Percentiles rank a stretch among this genome's conserved stretches.
phyloP scores from a whole-genome alignment of 2,888 invertebrate species.

The Sphaerophoria taeniata region DNA sequence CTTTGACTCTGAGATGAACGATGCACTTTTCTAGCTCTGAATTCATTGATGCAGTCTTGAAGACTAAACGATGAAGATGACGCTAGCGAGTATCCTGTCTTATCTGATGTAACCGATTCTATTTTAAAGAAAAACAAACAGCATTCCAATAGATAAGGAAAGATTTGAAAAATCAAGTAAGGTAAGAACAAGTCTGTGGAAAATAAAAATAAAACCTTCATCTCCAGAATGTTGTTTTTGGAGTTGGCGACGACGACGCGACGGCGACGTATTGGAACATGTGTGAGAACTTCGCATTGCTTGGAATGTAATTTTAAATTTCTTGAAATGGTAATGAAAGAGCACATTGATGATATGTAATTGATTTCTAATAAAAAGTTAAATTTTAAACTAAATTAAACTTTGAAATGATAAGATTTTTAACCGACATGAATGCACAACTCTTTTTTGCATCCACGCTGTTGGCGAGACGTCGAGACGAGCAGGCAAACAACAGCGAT shows the following conservation, averaged over 20 bases:
- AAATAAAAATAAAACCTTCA: conserved; percentile 49
- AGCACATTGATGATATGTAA: conserved; percentile 26
- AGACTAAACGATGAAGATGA: conserved; percentile 80
- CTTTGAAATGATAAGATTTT: conserved; percentile 27
- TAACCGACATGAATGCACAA: conserved; percentile 33
- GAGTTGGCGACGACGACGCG: conserved; percentile 41
- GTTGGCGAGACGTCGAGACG: too few species aligned
- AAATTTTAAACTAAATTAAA: conserved; percentile 1
- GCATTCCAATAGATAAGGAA: background rate
- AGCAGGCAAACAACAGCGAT: background rate
- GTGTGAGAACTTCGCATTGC: conserved; percentile 59
- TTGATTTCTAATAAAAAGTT: conserved; percentile 8
- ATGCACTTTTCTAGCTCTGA: conserved; percentile 79
- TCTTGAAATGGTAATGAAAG: background rate
- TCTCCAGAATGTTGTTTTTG: conserved; percentile 55
- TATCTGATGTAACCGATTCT: conserved; percentile 47
- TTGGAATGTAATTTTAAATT: background rate
- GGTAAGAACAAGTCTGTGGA: background rate
- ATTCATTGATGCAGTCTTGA: conserved; percentile 81
- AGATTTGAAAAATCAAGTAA: background rate
- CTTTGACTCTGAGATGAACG: conserved; percentile 72
- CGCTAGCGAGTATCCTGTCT: conserved; percentile 74
- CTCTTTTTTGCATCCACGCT: background rate
- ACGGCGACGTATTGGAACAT: conserved; percentile 47
- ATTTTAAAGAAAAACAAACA: conserved; percentile 19